These are phyloP conservation scores for Calliphora vicina DNA, from an alignment of 1,140 invertebrate species.

Conservation along the genomic window DNA sequence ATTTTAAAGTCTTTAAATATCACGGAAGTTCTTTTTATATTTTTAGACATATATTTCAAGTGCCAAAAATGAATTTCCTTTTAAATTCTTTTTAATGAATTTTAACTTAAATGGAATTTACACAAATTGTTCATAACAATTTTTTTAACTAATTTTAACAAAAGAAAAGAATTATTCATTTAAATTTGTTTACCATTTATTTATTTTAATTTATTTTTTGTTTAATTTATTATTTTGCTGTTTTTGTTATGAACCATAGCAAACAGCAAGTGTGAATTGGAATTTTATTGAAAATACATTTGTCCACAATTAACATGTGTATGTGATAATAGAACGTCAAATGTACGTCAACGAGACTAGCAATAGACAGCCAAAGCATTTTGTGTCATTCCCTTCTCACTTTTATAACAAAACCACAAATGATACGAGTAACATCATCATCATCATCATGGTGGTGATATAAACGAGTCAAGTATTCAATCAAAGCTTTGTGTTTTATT, in stretches of 20 bases:
- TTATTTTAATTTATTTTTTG: not conserved
- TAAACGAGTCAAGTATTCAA: not conserved
- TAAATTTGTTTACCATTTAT: not conserved
- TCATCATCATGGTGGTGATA: not conserved
- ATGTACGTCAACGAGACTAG: not conserved
- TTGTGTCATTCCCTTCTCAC: not conserved
- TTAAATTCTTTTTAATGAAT: not conserved
- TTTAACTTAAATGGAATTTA: not conserved
- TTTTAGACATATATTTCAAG: not conserved
- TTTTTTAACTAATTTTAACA: no score
- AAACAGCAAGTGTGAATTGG: slow-evolving; percentile 28
- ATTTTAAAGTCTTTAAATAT: not conserved
- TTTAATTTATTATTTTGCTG: not conserved
- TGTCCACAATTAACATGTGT: slow-evolving; percentile 24
- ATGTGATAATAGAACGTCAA: not conserved
- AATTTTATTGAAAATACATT: slow-evolving; percentile 26
- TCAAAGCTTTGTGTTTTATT: no score
- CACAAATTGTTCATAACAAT: no score
- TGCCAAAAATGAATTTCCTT: not conserved
- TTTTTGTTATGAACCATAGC: not conserved
- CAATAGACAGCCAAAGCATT: not conserved
- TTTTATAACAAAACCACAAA: not conserved
- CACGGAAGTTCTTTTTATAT: not conserved
- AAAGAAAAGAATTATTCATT: not conserved
- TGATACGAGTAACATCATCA: not conserved